Evolutionary conservation across 2,888 invertebrate genomes (phyloP).

Genomic region (Itoplectis maculator): DNA sequence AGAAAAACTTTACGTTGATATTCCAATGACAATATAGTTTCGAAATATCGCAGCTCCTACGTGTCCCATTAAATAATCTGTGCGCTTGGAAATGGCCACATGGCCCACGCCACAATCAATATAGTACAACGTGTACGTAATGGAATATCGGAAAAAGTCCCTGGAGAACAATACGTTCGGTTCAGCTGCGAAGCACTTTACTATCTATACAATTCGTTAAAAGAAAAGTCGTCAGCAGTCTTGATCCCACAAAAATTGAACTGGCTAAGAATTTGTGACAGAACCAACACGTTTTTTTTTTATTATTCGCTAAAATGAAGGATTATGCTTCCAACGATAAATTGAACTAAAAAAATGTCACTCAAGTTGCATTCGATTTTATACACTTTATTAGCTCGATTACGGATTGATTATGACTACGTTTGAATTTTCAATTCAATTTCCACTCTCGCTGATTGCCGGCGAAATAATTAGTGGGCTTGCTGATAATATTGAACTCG

Average conservation of each 20-base stretch:
- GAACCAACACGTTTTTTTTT: too few relatives aligned
- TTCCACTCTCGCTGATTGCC: slow-evolving; percentile 10
- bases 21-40: slow-evolving; percentile 51
- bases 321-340: not conserved
- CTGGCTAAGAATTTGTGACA: not conserved
- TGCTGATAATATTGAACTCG: slow-evolving; percentile 13
- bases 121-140: slow-evolving; percentile 36
- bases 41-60: slow-evolving; percentile 62
- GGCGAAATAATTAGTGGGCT: slow-evolving; percentile 42
- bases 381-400: not conserved
- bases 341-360: too few relatives aligned
- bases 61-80: slow-evolving; percentile 70
- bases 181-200: slow-evolving; percentile 27
- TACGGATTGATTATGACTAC: not conserved
- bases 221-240: not conserved
- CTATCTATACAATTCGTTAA: not conserved
- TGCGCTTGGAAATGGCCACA: slow-evolving; percentile 67
- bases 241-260: slow-evolving; percentile 16
- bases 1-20: slow-evolving; percentile 19
- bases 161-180: slow-evolving; percentile 54
- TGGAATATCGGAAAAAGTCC: slow-evolving; percentile 56
- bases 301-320: too few relatives aligned
- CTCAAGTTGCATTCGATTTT: not conserved
- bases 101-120: slow-evolving; percentile 70
- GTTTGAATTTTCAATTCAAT: slow-evolving; percentile 17